A percentile compares a stretch with the other conserved stretches of the same genome.
These are phyloP conservation scores for Poeciliopsis prolifica DNA, from an alignment of 2,113 vertebrate genomes.

Conservation along the genomic window DNA sequence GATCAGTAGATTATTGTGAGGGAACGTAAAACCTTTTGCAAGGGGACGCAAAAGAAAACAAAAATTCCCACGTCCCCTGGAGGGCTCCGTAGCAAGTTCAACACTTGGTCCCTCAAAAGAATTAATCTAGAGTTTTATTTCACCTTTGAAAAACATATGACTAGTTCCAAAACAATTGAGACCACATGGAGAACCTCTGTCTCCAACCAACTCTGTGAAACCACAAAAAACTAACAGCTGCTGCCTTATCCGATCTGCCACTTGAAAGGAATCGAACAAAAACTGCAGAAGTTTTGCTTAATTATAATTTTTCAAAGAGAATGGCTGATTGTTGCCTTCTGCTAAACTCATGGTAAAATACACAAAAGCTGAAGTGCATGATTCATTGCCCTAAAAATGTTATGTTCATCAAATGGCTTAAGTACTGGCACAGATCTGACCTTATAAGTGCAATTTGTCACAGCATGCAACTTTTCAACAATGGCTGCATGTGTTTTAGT, in stretches of 20 bases:
- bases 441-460: conserved; percentile 24
- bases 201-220: conserved; percentile 25
- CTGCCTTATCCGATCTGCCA: conserved; percentile 55
- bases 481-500: not conserved
- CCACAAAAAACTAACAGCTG: conserved; percentile 57
- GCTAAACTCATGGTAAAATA: conserved; percentile 47
- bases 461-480: conserved; percentile 18
- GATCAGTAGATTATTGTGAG: too few species aligned
- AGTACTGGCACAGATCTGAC: conserved; percentile 17
- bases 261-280: conserved; percentile 62
- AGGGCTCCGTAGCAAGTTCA: conserved; percentile 32
- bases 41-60: too few species aligned
- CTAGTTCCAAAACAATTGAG: conserved; percentile 27
- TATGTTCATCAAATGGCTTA: conserved; percentile 37
- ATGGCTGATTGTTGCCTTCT: conserved; percentile 57
- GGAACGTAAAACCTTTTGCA: too few species aligned
- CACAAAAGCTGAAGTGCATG: conserved; percentile 29
- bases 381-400: conserved; percentile 43
- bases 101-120: conserved; percentile 28
- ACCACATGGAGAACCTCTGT: conserved; percentile 55
- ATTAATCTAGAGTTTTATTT: conserved; percentile 54
- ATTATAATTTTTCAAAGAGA: conserved; percentile 15
- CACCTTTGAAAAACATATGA: conserved; percentile 62
- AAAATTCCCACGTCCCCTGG: too few species aligned
- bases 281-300: conserved; percentile 44